phyloP scores from a whole-genome alignment of 92 coral and sea anemone genomes.

The Metridium senile region DNA sequence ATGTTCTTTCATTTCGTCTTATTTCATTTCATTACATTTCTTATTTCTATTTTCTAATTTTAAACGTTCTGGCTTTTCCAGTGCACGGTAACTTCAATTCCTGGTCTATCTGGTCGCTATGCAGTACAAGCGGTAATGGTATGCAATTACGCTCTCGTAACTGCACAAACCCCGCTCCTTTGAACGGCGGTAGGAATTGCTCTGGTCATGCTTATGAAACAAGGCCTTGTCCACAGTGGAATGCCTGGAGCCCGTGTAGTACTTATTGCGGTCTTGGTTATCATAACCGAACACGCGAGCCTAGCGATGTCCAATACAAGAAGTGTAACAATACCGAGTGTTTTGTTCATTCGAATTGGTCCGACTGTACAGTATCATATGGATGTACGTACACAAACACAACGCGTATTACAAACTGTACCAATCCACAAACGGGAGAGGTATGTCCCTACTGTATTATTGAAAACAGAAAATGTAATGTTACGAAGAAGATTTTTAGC shows the following conservation, averaged over 20 bases:
- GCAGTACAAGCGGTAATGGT: neutral
- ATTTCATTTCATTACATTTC: neutral
- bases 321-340: conserved; percentile 4
- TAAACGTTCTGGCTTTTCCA: neutral
- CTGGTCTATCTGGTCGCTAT: neutral
- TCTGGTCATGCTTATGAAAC: neutral
- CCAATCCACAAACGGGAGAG: neutral
- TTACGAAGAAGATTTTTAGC: neutral
- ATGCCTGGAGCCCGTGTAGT: conserved; percentile 18
- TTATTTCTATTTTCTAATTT: neutral
- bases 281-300: conserved; percentile 15
- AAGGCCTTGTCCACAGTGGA: neutral
- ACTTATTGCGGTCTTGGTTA: conserved; percentile 17
- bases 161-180: neutral
- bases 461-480: neutral
- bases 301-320: neutral
- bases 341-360: neutral
- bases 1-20: neutral
- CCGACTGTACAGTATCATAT: neutral
- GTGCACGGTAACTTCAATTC: neutral
- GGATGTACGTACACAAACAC: neutral
- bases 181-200: neutral
- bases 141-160: neutral
- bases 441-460: neutral
- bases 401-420: neutral